phyloP scores from a whole-genome alignment of 2,888 invertebrate species.

The Aelia acuminata region DNA sequence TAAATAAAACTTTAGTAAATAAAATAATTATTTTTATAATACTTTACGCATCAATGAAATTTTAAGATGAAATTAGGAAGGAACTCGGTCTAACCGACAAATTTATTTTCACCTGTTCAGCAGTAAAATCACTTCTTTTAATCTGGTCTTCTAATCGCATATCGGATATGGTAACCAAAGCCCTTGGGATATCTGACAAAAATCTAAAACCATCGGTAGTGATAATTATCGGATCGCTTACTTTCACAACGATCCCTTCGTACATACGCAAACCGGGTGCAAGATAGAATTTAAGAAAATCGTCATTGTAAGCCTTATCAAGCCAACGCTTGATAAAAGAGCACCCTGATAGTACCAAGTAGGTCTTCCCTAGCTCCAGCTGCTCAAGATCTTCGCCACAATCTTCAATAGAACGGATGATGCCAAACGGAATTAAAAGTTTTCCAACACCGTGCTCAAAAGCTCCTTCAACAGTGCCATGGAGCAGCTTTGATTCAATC shows the following conservation, averaged over 20 bases:
- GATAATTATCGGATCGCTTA: constrained; percentile 1
- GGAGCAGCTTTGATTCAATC: not conserved
- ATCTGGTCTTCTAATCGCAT: not conserved
- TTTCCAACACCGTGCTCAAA: not conserved
- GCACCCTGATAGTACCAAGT: not conserved
- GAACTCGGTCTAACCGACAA: not conserved
- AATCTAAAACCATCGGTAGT: not conserved
- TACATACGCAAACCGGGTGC: not conserved
- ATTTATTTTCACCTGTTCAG: not conserved
- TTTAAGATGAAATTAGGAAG: not conserved
- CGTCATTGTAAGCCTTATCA: not conserved
- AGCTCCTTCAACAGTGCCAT: constrained; percentile 15
- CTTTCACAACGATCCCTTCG: not conserved
- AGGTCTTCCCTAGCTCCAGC: not conserved
- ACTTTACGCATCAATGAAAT: not conserved
- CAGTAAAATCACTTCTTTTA: not conserved
- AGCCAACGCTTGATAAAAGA: not conserved
- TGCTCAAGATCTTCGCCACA: not conserved
- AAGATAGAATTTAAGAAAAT: not conserved
- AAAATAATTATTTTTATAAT: not conserved
- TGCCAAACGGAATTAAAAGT: not conserved
- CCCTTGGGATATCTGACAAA: not conserved
- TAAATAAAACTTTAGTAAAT: not conserved
- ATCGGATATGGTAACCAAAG: not conserved
- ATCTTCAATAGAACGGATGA: not conserved